Evolutionary conservation across 1,140 invertebrate genomes (phyloP).

Genomic region (Helicoverpa zea): DNA sequence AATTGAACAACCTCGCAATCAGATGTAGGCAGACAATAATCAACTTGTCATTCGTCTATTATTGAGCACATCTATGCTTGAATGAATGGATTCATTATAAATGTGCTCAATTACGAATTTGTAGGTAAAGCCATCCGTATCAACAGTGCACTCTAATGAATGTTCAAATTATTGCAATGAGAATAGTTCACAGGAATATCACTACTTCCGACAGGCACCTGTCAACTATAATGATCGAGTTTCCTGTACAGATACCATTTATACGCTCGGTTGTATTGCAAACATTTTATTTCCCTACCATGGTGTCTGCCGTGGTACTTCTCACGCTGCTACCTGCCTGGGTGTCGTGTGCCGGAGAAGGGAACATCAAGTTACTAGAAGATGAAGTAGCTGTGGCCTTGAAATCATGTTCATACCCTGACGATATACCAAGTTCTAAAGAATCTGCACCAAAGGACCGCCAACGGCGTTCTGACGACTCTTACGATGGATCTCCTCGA

Average conservation of each 20-base stretch:
- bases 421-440: slow-evolving; percentile 28
- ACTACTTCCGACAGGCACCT: slow-evolving; percentile 62
- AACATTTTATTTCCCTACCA: slow-evolving; percentile 51
- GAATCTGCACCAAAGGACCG: slow-evolving; percentile 50
- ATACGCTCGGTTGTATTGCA: slow-evolving; percentile 41
- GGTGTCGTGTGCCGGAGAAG: slow-evolving; percentile 66
- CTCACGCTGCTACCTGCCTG: slow-evolving; percentile 60
- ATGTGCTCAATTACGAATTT: neutral
- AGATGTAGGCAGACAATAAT: too few species aligned
- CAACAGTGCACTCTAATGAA: neutral
- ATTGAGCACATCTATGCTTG: too few species aligned
- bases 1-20: too few species aligned
- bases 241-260: slow-evolving; percentile 66
- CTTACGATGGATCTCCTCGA: slow-evolving; percentile 54
- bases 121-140: slow-evolving; percentile 1
- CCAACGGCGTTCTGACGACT: slow-evolving; percentile 59
- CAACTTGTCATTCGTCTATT: too few species aligned
- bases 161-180: slow-evolving; percentile 19
- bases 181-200: slow-evolving; percentile 42
- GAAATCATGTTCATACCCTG: slow-evolving; percentile 59
- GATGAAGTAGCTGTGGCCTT: slow-evolving; percentile 74
- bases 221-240: slow-evolving; percentile 66
- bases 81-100: neutral
- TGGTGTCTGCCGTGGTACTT: slow-evolving; percentile 58
- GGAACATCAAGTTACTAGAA: slow-evolving; percentile 76